Evolutionary conservation across 2,797 vertebrate genomes (phyloP).

Genomic region (Mareca strepera): DNA sequence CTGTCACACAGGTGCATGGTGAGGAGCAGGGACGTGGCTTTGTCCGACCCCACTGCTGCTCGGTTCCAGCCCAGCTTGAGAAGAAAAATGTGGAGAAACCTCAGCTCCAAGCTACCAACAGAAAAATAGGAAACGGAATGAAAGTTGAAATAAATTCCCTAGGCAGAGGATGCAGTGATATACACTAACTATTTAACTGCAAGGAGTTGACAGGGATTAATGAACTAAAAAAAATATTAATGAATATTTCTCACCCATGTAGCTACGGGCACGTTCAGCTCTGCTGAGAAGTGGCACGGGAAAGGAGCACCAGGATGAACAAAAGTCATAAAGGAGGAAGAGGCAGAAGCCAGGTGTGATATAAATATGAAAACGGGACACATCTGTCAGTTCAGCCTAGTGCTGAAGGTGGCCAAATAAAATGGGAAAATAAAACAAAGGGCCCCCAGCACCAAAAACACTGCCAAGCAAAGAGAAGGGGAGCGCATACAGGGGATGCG

Average conservation of each 20-base stretch:
- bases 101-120: not conserved
- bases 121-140: not conserved
- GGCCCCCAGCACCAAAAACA: not conserved
- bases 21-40: not conserved
- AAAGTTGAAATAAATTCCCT: not conserved
- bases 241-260: not conserved
- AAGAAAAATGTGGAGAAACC: not conserved
- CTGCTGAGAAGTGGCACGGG: rapidly evolving
- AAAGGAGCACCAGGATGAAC: not conserved
- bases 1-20: rapidly evolving
- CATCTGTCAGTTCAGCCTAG: not conserved
- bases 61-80: not conserved
- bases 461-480: not conserved
- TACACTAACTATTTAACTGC: not conserved
- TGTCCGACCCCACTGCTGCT: not conserved
- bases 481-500: not conserved
- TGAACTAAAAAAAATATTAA: not conserved
- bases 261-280: not conserved
- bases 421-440: not conserved
- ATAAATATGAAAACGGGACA: not conserved
- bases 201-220: not conserved
- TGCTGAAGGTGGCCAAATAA: not conserved
- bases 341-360: not conserved
- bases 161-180: not conserved
- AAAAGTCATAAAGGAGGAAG: not conserved